Evolutionary conservation across 2,113 vertebrate genomes (phyloP), one percentile per base, ranked within the genome.

Genomic region (Cygnus buccinator): DNA sequence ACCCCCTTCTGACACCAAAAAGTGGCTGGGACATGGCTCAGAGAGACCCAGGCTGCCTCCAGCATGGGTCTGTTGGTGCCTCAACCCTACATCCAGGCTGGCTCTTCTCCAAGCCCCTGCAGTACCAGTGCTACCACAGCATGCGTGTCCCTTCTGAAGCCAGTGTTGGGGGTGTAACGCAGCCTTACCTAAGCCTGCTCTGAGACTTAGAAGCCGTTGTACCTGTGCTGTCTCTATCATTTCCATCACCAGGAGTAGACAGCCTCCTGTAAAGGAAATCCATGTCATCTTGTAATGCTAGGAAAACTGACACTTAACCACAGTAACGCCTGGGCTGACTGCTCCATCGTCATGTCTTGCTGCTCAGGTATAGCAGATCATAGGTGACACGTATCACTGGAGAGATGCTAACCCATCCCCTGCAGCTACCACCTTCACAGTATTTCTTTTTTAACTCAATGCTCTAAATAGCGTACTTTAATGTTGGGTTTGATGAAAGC

Each of bases 381-480:
- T 0, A 55, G 61, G n/a, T 35, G 57, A 78, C 33, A 67, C 0
- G 0, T n/a, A 41, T 50, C 37, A 37, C 48, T 75, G 77, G 11
- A 67, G 22, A 84, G 65, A 57, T 35, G 41, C 57, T 84, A 67
- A 59, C n/a, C 33, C 0, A 0, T 54, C 15, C 35, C 26, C 19
- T 7, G 17, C 15, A 77, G 65, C 50, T 74, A 43, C 52, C 61
- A 52, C n/a, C 66, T 63, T 54, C 73, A 31, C 5, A 29, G 8
- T 2, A 57, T 35, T 84, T 84, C 0, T 35, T 74, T 83, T 82
- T 82, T 74, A 93, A 75, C 3, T 72, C 41, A 11, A 78, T 50
- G 19, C 65, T 25, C 37, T 94, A 82, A 82, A 75, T 37, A 54
- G 10, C 25, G n/a, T 31, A 26, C 29, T 87, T 81, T 54, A 75